phyloP scores from a whole-genome alignment of 2,113 vertebrate species.

The Crotalus tigris region DNA sequence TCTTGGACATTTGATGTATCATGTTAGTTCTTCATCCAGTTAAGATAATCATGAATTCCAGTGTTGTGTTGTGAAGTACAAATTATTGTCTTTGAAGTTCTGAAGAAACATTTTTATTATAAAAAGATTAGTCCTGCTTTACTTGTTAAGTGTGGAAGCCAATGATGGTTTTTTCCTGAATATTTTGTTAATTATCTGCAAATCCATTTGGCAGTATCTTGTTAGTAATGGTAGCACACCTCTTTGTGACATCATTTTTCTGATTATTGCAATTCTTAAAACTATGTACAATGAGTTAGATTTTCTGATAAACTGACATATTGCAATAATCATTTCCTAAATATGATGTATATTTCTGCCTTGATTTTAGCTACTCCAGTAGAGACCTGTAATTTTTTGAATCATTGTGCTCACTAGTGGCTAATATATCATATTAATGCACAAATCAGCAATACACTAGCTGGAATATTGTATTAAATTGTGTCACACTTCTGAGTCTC shows the following conservation, averaged over 20 bases:
- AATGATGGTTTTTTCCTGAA: background rate
- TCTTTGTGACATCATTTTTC: background rate
- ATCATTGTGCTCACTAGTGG: conserved; percentile 1
- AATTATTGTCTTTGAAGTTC: background rate
- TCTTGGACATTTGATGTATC: background rate
- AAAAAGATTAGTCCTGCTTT: background rate
- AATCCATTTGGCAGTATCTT: background rate
- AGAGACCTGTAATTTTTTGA: background rate
- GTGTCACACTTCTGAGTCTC: conserved; percentile 6
- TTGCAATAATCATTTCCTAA: background rate
- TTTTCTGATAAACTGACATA: conserved; percentile 18
- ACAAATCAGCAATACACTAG: conserved; percentile 21
- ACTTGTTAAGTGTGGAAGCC: background rate
- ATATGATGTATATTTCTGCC: background rate
- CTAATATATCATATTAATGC: conserved; percentile 16
- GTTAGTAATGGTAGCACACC: background rate
- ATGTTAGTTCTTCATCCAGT: background rate
- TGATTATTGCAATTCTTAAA: background rate
- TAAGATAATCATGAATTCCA: background rate
- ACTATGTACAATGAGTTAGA: background rate
- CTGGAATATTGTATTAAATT: conserved; percentile 29
- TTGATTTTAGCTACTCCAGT: background rate
- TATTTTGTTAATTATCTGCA: background rate
- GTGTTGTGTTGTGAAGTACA: background rate
- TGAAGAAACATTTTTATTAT: background rate